Evolutionary conservation across 2,888 invertebrate species (phyloP).

Genomic region (Apamea epomidion): DNA sequence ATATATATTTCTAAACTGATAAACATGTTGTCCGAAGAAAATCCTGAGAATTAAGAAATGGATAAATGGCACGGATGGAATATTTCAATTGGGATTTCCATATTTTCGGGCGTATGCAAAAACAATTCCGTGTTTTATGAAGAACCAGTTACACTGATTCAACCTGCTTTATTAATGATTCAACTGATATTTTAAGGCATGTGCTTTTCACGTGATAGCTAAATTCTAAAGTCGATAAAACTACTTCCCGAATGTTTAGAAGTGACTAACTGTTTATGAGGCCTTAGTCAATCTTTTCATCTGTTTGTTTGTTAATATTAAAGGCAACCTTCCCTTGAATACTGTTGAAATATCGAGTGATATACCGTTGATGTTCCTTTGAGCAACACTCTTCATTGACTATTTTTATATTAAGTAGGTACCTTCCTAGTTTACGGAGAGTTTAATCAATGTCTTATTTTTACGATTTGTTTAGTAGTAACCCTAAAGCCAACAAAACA

Average conservation of each 20-base stretch:
- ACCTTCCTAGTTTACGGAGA: constrained; percentile 10
- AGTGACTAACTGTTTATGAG: constrained; percentile 58
- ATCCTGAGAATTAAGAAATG: neutral
- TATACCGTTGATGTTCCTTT: constrained; percentile 38
- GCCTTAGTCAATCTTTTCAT: constrained; percentile 68
- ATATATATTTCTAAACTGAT: neutral
- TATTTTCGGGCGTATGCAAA: neutral
- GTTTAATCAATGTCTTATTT: constrained; percentile 1
- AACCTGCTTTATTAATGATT: neutral
- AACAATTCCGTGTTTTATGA: constrained; percentile 8
- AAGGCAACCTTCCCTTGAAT: constrained; percentile 81
- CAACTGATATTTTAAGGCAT: neutral
- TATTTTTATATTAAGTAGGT: constrained; percentile 34
- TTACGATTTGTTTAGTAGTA: constrained; percentile 11
- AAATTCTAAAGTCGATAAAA: constrained; percentile 8
- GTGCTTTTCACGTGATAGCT: constrained; percentile 12
- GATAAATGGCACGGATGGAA: neutral
- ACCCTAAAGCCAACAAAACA: constrained; percentile 19
- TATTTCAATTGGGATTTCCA: constrained; percentile 36
- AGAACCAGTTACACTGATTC: constrained; percentile 6
- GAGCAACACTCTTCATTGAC: constrained; percentile 13
- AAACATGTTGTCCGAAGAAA: neutral
- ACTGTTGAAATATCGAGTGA: constrained; percentile 66
- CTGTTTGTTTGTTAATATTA: constrained; percentile 62
- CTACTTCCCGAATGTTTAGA: constrained; percentile 46